A percentile compares a stretch with the other conserved stretches of the same genome.
Evolutionary conservation across 2,888 invertebrate species (phyloP).

Genomic region (Flabesymbios commensalis): DNA sequence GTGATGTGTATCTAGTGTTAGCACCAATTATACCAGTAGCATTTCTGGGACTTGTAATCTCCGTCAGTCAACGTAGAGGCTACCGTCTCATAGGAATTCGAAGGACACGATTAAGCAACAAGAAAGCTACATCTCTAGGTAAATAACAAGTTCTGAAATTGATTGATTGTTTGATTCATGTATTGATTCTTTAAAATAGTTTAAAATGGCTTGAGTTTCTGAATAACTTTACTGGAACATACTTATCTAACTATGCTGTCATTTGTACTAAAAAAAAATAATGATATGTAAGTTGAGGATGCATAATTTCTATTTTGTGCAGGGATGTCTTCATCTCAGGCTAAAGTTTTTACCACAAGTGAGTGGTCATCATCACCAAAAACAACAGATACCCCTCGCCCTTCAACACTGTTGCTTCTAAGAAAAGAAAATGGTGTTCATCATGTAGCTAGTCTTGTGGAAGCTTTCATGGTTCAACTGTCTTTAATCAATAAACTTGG

Average conservation of each 20-base stretch:
- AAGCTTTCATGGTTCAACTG: constrained; percentile 54
- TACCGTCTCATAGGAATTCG: constrained; percentile 50
- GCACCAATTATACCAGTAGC: constrained; percentile 51
- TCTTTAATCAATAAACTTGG: constrained; percentile 48
- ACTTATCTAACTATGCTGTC: no score
- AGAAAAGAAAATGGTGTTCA: constrained; percentile 54
- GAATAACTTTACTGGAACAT: no score
- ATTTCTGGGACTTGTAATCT: constrained; percentile 48
- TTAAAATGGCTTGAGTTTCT: no score
- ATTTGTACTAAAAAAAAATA: no score
- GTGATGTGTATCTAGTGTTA: constrained; percentile 48
- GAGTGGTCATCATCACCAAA: no score
- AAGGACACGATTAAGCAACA: constrained; percentile 41
- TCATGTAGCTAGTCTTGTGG: constrained; percentile 48
- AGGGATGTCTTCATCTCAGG: no score
- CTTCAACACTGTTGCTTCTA: constrained; percentile 47
- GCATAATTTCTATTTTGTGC: no score
- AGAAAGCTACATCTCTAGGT: constrained; percentile 36
- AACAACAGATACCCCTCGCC: constrained; percentile 23
- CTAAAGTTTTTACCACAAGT: no score
- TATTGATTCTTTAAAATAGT: background rate
- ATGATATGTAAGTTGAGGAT: no score
- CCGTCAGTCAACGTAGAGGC: constrained; percentile 48
- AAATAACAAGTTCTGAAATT: no score
- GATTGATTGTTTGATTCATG: no score